Evolutionary conservation across 2,888 invertebrate genomes (phyloP), one percentile per base, ranked within the genome.

Genomic region (Tenthredo distinguenda): DNA sequence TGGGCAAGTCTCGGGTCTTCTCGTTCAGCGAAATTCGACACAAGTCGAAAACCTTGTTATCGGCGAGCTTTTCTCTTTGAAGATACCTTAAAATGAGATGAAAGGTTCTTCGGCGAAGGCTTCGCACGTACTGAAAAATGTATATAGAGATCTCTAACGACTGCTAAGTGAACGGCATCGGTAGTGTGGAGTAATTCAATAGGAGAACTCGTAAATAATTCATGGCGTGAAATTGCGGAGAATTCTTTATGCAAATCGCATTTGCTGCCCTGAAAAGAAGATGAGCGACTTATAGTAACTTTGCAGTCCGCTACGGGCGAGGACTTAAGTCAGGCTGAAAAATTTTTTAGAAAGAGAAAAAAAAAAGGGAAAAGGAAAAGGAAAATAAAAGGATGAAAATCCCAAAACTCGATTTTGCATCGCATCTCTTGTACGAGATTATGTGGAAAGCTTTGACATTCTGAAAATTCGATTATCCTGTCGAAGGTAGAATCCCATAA

Each of bases 151-250:
- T 62, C 79, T 62, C 40, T 37, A 81, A 81, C 79, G 58, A 62
- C 40, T 81, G n/a, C 40, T 58, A 58, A 81, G 62, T 50, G 34
- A 58, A 40, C 50, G 58, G 79, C 62, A 62, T 58, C 37, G 40
- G 34, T 81, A 58, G 62, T 40, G 9, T 40, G 9, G 18, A n/a
- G 79, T 58, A 81, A 81, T 58, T 81, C 58, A 55, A 81, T 40
- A 37, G 62, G 37, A 81, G 47, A 21, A 81, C 79, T 58, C 40
- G 76, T 85, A 31, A 85, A 85, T 79, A 85, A 79, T 79, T 76
- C 77, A 85, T 79, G 31, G 18, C 85, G 62, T 77, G 7, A 43
- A 77, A 85, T 85, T 43, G n/a, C 4, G 10, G 68, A 18, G 47
- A 77, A 65, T 65, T 58, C 50, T 21, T 40, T 40, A 81, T 62